Conservation (phyloP, 2,797 vertebrate genomes). For the Anguilla marmorata region DNA sequence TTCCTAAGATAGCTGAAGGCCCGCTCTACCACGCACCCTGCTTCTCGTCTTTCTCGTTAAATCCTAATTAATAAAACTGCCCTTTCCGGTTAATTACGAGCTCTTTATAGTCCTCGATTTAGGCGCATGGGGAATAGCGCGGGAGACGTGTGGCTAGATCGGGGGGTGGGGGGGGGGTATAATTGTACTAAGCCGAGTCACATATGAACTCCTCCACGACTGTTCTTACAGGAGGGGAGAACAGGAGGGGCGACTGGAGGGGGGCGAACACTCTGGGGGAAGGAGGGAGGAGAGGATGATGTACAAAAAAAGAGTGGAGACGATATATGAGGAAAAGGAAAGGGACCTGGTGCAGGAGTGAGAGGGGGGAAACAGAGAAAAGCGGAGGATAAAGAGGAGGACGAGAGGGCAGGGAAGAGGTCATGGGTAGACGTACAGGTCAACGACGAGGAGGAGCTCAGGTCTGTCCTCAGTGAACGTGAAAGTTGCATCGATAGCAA, state of each 20-base stretch:
- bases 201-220: constrained; percentile 64
- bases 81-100: constrained; percentile 68
- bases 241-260: neutral
- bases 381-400: neutral
- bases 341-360: neutral
- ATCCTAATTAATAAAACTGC: constrained; percentile 68
- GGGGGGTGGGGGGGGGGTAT: constrained; percentile 44
- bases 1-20: constrained; percentile 58
- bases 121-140: constrained; percentile 51
- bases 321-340: neutral
- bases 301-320: constrained; percentile 9
- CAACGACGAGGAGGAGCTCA: neutral
- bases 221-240: constrained; percentile 57
- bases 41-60: constrained; percentile 56
- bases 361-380: constrained; percentile 9
- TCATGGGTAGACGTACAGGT: neutral
- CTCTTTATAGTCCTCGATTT: constrained; percentile 65
- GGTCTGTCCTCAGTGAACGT: too few species aligned
- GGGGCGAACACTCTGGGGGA: neutral
- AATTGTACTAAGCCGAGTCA: constrained; percentile 70
- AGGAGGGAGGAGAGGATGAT: constrained; percentile 18
- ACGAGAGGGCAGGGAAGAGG: neutral
- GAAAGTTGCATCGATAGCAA: neutral
- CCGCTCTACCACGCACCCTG: constrained; percentile 36
- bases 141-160: constrained; percentile 33